Evolutionary conservation across 2,797 vertebrate species (phyloP).

Genomic region (Phataginus tetradactyla): DNA sequence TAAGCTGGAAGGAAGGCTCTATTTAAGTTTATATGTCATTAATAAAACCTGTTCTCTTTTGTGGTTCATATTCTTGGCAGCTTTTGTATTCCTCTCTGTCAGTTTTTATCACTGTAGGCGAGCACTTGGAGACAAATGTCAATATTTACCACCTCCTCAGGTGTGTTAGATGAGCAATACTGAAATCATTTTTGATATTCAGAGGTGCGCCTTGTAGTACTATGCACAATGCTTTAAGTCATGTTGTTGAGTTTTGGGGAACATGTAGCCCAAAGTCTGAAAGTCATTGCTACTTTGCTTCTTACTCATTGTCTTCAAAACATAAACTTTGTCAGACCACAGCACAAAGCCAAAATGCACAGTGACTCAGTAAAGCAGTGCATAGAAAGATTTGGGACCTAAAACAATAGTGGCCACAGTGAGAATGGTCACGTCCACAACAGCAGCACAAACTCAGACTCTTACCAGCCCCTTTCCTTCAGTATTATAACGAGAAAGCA

Average conservation of each 20-base stretch:
- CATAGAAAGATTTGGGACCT: background rate
- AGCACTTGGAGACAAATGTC: background rate
- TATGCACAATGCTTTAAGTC: background rate
- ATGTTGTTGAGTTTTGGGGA: background rate
- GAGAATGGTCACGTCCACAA: background rate
- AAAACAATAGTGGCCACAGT: background rate
- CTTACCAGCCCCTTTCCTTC: background rate
- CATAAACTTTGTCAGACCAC: background rate
- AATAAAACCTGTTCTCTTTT: slow-evolving; percentile 12
- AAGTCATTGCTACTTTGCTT: background rate
- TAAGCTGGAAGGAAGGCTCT: slow-evolving; percentile 44
- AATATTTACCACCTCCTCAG: background rate
- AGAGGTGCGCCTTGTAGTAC: slow-evolving; percentile 35
- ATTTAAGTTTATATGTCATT: slow-evolving; percentile 47
- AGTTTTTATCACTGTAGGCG: slow-evolving; percentile 58
- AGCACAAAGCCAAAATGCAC: background rate
- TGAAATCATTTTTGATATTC: slow-evolving; percentile 73
- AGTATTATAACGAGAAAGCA: no score
- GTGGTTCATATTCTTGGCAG: slow-evolving; percentile 62
- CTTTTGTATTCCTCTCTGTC: slow-evolving; percentile 49
- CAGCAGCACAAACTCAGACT: background rate
- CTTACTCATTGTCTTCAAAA: slow-evolving; percentile 53
- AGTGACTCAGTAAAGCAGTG: background rate
- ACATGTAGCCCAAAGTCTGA: slow-evolving; percentile 50
- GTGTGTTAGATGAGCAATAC: slow-evolving; percentile 29